Percentiles rank a stretch among this genome's conserved stretches.
Evolutionary conservation across 2,113 vertebrate species (phyloP).

Genomic region (Synodontis membranacea): DNA sequence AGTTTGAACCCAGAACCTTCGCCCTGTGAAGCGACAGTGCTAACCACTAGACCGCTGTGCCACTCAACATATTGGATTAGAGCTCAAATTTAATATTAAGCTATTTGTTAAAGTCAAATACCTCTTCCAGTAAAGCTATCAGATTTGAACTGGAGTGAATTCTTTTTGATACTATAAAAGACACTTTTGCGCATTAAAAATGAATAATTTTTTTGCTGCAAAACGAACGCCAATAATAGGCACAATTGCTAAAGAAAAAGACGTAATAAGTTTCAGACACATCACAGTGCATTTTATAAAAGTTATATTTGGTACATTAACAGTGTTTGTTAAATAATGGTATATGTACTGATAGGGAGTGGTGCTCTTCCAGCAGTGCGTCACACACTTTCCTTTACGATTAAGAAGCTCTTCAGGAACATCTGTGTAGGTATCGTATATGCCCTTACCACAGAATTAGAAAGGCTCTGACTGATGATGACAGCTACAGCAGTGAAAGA

Average conservation of each 20-base stretch:
- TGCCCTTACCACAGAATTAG: not conserved
- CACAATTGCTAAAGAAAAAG: not conserved
- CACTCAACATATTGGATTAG: not conserved
- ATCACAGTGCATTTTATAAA: not conserved
- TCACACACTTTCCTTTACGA: not conserved
- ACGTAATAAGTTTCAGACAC: not conserved
- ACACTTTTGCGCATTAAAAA: not conserved
- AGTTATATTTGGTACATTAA: not conserved
- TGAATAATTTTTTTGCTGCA: not conserved
- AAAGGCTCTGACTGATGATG: conserved; percentile 22
- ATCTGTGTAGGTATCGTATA: conserved; percentile 7
- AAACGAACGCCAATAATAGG: not conserved
- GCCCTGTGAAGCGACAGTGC: no score
- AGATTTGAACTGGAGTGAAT: not conserved
- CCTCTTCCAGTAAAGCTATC: not conserved
- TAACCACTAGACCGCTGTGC: no score
- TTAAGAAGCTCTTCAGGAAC: conserved; percentile 5
- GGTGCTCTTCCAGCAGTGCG: not conserved
- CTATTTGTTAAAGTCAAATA: not conserved
- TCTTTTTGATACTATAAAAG: not conserved
- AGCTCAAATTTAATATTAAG: not conserved
- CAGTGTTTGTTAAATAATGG: not conserved
- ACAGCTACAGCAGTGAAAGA: conserved; percentile 15
- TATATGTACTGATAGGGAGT: not conserved
- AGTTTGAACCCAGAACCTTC: no score